A percentile compares a stretch with the other conserved stretches of the same genome.
Evolutionary conservation across 2,113 vertebrate genomes (phyloP).

Genomic region (Willisornis vidua): DNA sequence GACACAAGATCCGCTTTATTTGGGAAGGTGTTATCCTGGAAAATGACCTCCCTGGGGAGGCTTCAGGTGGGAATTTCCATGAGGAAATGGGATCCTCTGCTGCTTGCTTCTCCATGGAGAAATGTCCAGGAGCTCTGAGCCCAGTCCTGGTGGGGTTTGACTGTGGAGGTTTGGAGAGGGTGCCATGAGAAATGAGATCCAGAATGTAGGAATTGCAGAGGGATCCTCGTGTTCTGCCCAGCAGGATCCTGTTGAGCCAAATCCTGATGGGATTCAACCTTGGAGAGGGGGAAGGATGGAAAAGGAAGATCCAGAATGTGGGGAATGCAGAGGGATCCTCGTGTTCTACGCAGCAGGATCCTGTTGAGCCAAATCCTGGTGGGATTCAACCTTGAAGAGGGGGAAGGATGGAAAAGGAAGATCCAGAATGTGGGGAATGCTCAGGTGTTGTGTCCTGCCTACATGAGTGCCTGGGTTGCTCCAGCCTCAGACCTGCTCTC

Average conservation of each 20-base stretch:
- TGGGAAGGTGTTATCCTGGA: not conserved
- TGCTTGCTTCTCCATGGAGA: not conserved
- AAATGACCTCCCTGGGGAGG: not conserved
- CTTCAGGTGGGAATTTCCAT: not conserved
- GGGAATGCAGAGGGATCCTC: not conserved
- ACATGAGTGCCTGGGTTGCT: fast-evolving
- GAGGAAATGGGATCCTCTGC: not conserved
- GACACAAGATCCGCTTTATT: not conserved
- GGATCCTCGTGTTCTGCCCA: not conserved
- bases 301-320: no score
- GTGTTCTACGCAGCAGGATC: not conserved
- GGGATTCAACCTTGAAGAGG: not conserved
- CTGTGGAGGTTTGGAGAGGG: no score
- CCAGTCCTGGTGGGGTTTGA: not conserved
- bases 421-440: not conserved
- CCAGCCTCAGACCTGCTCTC: not conserved
- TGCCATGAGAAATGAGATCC: not conserved
- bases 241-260: no score
- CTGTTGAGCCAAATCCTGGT: no score
- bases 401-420: not conserved
- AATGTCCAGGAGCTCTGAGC: not conserved
- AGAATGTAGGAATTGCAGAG: not conserved
- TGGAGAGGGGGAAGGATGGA: not conserved
- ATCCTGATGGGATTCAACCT: not conserved
- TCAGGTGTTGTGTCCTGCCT: not conserved